Conservation (phyloP, 2,113 vertebrate genomes). For the Connochaetes taurinus region DNA sequence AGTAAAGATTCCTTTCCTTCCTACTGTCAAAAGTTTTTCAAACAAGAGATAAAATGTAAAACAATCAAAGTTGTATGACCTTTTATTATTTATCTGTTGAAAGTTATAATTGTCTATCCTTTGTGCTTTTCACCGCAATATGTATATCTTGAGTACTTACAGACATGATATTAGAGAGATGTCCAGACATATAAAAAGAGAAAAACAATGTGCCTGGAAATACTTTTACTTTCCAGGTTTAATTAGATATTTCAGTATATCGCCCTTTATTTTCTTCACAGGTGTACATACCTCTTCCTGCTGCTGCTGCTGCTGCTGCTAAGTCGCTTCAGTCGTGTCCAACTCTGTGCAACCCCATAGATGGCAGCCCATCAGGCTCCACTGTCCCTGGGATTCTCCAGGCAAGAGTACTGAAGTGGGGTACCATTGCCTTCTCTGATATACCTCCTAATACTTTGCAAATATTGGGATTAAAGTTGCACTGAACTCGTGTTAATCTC, state of each 20-base stretch:
- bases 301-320: no score
- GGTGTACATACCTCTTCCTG: not conserved
- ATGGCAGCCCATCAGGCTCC: no score
- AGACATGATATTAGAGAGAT: not conserved
- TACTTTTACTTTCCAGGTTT: not conserved
- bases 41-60: slow-evolving; percentile 59
- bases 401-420: no score
- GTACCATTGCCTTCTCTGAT: no score
- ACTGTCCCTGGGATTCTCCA: no score
- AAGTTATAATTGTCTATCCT: slow-evolving; percentile 25
- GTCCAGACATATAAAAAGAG: not conserved
- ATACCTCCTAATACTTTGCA: slow-evolving; percentile 11
- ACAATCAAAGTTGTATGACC: slow-evolving; percentile 36
- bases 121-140: not conserved
- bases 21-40: slow-evolving; percentile 49
- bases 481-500: slow-evolving; percentile 1
- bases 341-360: no score
- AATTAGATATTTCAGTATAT: not conserved
- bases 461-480: slow-evolving; percentile 38
- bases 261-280: not conserved
- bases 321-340: no score
- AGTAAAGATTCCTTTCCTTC: not conserved
- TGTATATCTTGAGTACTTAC: not conserved
- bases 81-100: slow-evolving; percentile 14
- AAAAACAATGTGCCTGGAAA: not conserved